These are phyloP conservation scores for Conistra vaccinii DNA, from an alignment of 2,888 invertebrate genomes.

Conservation along the genomic window DNA sequence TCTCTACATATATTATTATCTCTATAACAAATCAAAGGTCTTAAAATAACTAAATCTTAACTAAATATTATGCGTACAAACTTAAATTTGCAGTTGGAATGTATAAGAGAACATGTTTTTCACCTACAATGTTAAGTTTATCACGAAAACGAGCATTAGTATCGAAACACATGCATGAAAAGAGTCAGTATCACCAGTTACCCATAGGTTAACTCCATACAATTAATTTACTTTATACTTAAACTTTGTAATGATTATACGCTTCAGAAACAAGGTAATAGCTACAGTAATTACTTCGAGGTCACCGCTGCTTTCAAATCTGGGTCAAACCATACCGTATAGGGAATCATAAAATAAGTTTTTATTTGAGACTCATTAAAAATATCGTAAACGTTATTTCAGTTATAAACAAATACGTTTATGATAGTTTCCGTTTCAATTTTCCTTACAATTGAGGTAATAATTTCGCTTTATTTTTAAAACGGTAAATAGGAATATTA, in stretches of 20 bases:
- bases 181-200: not conserved
- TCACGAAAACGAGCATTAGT: too few species aligned
- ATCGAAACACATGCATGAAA: not conserved
- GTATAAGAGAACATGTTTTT: too few species aligned
- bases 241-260: slow-evolving; percentile 7
- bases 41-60: too few species aligned
- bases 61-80: too few species aligned
- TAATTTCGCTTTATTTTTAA: slow-evolving; percentile 47
- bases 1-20: too few species aligned
- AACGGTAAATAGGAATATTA: slow-evolving; percentile 36
- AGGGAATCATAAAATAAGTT: slow-evolving; percentile 66
- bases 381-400: slow-evolving; percentile 68
- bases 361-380: slow-evolving; percentile 75
- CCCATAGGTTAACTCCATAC: not conserved
- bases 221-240: not conserved
- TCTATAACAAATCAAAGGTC: too few species aligned
- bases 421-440: slow-evolving; percentile 68
- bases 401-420: slow-evolving; percentile 75
- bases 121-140: too few species aligned
- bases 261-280: slow-evolving; percentile 21
- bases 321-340: slow-evolving; percentile 49
- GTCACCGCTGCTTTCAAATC: slow-evolving; percentile 37
- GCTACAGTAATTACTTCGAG: slow-evolving; percentile 17
- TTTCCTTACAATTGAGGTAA: slow-evolving; percentile 50
- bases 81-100: too few species aligned